Evolutionary conservation across 2,113 vertebrate species (phyloP).

Genomic region (Hystrix brachyura): DNA sequence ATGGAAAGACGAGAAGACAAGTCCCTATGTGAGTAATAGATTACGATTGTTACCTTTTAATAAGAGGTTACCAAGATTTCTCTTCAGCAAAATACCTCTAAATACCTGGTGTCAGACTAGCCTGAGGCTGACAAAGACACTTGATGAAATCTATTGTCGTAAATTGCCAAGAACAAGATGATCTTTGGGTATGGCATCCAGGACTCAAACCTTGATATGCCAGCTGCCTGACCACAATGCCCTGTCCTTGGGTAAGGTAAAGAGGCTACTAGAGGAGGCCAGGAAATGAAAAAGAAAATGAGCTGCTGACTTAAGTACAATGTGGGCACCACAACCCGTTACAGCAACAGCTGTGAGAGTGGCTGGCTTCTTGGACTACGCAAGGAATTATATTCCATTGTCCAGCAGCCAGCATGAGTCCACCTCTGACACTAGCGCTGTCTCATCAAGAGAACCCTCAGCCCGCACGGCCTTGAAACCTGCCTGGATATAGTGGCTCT

Average conservation of each 20-base stretch:
- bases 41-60: constrained; percentile 39
- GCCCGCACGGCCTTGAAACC: not conserved
- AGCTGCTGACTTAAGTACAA: not conserved
- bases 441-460: not conserved
- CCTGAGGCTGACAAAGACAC: constrained; percentile 33
- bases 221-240: not conserved
- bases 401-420: constrained; percentile 18
- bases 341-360: constrained; percentile 41
- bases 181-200: constrained; percentile 52
- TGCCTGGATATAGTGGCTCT: not conserved
- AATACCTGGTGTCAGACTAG: constrained; percentile 51
- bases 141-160: not conserved
- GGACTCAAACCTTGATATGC: not conserved
- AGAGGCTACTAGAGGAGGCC: not conserved
- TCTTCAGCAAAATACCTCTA: constrained; percentile 23
- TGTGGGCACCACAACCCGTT: not conserved
- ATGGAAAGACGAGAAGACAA: constrained; percentile 23
- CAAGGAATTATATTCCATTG: not conserved
- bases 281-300: constrained; percentile 62
- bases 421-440: not conserved
- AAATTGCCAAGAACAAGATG: constrained; percentile 42
- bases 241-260: not conserved
- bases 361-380: constrained; percentile 2
- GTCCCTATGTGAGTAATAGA: constrained; percentile 1
- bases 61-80: constrained; percentile 43